Conservation (phyloP, 2,797 vertebrate species). For the Macroramphosus scolopax region DNA sequence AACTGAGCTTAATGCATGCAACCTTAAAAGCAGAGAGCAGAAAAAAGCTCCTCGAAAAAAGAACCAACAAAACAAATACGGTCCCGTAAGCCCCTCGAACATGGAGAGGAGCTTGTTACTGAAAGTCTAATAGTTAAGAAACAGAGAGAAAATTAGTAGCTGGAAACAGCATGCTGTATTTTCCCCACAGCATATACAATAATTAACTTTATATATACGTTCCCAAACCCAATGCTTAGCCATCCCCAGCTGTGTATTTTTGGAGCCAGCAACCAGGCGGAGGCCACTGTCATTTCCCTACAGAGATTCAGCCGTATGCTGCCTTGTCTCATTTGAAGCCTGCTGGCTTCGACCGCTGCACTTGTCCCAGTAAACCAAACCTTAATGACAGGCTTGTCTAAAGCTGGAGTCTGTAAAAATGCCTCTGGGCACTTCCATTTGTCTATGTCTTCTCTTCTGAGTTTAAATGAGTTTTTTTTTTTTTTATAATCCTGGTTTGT, state of each 20-base stretch:
- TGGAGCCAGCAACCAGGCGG: slow-evolving; percentile 63
- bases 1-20: slow-evolving; percentile 1
- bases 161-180: slow-evolving; percentile 71
- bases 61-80: slow-evolving; percentile 34
- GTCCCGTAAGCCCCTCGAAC: slow-evolving; percentile 43
- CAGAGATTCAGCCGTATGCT: slow-evolving; percentile 61
- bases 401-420: slow-evolving; percentile 72
- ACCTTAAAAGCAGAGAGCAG: slow-evolving; percentile 6
- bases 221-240: slow-evolving; percentile 68
- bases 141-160: slow-evolving; percentile 72
- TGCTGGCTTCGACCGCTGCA: slow-evolving; percentile 66
- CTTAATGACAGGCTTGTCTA: slow-evolving; percentile 77
- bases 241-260: slow-evolving; percentile 73
- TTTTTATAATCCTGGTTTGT: slow-evolving; percentile 48
- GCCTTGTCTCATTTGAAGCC: slow-evolving; percentile 67
- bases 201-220: slow-evolving; percentile 79
- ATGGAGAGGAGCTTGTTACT: slow-evolving; percentile 57
- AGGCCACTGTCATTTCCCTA: slow-evolving; percentile 74
- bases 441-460: slow-evolving; percentile 56
- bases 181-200: slow-evolving; percentile 79
- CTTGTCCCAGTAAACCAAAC: slow-evolving; percentile 75
- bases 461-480: slow-evolving; percentile 39
- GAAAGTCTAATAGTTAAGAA: slow-evolving; percentile 66
- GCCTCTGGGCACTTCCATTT: slow-evolving; percentile 57
- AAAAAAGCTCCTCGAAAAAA: slow-evolving; percentile 9